Evolutionary conservation across 2,888 invertebrate genomes (phyloP), one percentile per base, ranked within the genome.

Genomic region (Hetaerina titia): DNA sequence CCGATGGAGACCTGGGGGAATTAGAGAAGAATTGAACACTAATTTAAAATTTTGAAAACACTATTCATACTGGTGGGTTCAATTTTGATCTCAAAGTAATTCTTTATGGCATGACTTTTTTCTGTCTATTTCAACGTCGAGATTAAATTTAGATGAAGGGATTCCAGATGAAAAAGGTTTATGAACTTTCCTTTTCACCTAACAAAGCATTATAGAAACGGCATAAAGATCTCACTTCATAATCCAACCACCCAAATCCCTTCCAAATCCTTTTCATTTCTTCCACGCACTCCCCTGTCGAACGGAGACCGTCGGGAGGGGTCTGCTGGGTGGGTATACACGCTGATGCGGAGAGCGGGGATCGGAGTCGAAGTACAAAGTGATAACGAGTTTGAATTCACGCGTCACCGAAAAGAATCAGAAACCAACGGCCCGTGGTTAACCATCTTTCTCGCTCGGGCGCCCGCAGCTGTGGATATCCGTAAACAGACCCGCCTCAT

Each of bases 371-470:
- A 13, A 81, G 22, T n/a, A 69, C 69, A 9, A 69, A 81, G 81
- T 81, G 81, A 81, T 81, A 81, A 81, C 81, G 81, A 81, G 74
- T 81, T 31, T 31, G 31, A 81, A 31, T 81, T 81, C 81, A 81
- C 81, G 81, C 81, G 81, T 81, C 81, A 81, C 25, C 81, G 81
- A 81, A 81, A 81, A 81, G 25, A 81, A 81, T 81, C 81, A 31
- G 81, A 81, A 81, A 81, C 25, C 81, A 22, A 81, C 81, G 81
- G 81, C 81, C 81, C 81, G 81, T 81, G 81, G 81, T 81, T 81
- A 31, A 81, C 31, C 31, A 22, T 22, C 7, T 69, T 31, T 22
- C 81, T 13, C 81, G 31, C 81, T 11, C 13, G 31, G 81, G 81
- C 31, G 22, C 22, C 69, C 22, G 69, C 69, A 6, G 69, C 69